Evolutionary conservation across 2,888 invertebrate genomes (phyloP), one percentile per base, ranked within the genome.

Genomic region (Eulithis prunata): DNA sequence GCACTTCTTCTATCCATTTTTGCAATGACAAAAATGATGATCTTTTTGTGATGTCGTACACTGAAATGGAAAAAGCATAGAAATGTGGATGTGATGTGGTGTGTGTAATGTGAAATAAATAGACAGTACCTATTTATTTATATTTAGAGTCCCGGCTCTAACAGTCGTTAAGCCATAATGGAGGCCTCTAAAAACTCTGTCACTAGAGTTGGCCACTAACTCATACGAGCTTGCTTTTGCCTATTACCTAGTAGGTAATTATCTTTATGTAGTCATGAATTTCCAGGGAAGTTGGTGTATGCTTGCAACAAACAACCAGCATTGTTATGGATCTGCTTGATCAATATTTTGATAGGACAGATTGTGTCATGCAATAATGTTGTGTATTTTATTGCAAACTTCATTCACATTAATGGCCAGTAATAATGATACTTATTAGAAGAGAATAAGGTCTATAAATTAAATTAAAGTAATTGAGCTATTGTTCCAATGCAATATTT

Each of bases 1-100:
- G 94, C 1, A 99, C 97, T 94, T 99, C 99, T 83, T 99, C 99
- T 72, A 99, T 96, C 99, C 99, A 99, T 85, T 98, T 95, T 85
- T 98, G 97, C 62, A 99, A 94, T 76, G 97, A 98, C 71, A 98
- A 94, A 91, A 99, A 99, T 52, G 98, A 97, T 61, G 98, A 96
- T 66, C 97, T 94, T 84, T 98, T 98, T 68, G 99, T 98, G 73
- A 99, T 97, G 88, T 99, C 99, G 89, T 99, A 99, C 43, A 98
- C 99, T 96, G 89, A 51, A 72, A 74, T 76, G 54, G 66, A 41
- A 32, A 55, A 21, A 21, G 21, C 21, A 21, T 21, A 1, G 21
- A 21, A 21, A 21, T 21, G 21, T 21, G 21, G 21, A 21, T 21
- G 21, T n/a, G n/a, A n/a, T n/a, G n/a, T n/a, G n/a, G n/a, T n/a